phyloP scores from a whole-genome alignment of 2,113 vertebrate genomes.

The Nyctereutes procyonoides region DNA sequence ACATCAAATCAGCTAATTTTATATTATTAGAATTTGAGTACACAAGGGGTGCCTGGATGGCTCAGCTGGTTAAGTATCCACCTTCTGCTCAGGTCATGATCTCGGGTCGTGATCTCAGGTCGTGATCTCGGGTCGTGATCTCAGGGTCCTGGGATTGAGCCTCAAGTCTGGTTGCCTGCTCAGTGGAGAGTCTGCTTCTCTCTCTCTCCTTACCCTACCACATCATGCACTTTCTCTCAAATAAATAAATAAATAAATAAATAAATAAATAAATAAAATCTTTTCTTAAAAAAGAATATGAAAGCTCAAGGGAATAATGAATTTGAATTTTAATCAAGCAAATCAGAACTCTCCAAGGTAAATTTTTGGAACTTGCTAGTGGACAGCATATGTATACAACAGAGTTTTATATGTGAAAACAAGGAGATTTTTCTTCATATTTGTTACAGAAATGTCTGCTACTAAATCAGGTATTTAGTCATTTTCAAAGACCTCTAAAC shows the following conservation, averaged over 20 bases:
- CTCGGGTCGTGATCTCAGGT: background rate
- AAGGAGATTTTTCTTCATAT: slow-evolving; percentile 10
- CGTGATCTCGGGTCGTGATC: background rate
- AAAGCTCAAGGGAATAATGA: background rate
- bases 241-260: background rate
- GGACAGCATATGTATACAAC: background rate
- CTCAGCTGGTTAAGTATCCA: background rate
- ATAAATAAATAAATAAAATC: background rate
- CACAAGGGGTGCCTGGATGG: background rate
- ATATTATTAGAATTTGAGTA: background rate
- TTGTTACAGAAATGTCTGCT: background rate
- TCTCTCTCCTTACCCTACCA: background rate
- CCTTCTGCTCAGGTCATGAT: background rate
- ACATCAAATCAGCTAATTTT: background rate
- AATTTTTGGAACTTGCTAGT: background rate
- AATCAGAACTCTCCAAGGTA: background rate
- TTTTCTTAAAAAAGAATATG: background rate
- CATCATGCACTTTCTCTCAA: background rate
- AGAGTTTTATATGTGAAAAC: background rate
- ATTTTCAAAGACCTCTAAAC: background rate
- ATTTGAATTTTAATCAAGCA: slow-evolving; percentile 6
- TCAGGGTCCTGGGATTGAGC: background rate
- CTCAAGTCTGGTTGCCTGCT: background rate
- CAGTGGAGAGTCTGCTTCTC: background rate
- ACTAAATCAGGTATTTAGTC: background rate